These are phyloP conservation scores for Catharus ustulatus DNA, from an alignment of 2,797 vertebrate genomes.

Conservation along the genomic window DNA sequence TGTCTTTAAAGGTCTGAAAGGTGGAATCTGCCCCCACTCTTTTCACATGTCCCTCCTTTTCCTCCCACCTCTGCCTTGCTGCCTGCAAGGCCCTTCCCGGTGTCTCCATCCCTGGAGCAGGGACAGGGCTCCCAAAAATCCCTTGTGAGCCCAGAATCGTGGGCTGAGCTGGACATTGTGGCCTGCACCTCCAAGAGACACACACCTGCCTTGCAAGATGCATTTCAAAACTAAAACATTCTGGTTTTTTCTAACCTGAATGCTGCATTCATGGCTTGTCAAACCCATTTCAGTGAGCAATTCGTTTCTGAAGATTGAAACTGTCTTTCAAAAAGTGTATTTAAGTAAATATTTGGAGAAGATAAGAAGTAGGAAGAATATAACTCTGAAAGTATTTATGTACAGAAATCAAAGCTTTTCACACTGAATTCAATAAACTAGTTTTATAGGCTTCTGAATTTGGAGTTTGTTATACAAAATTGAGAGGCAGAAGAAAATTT, in stretches of 20 bases:
- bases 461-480: neutral
- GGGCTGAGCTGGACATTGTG: neutral
- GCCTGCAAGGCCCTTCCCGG: neutral
- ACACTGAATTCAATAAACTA: neutral
- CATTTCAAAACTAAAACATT: neutral
- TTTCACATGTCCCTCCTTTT: accelerated
- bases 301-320: neutral
- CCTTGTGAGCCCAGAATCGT: accelerated
- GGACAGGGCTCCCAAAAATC: neutral
- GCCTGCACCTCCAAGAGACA: neutral
- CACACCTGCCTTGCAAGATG: neutral
- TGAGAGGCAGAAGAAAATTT: neutral
- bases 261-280: neutral
- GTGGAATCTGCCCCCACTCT: neutral
- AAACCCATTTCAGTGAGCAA: neutral
- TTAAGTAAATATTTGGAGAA: slow-evolving; percentile 16
- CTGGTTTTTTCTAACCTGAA: neutral
- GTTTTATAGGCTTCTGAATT: neutral
- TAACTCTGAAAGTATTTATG: neutral
- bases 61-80: neutral
- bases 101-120: too few relatives aligned
- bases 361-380: neutral
- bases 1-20: neutral
- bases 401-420: neutral
- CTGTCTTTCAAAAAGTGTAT: neutral